Percentiles rank a stretch among this genome's conserved stretches.
These are phyloP conservation scores for Zosterops lateralis DNA, from an alignment of 2,113 vertebrate species.

Conservation along the genomic window DNA sequence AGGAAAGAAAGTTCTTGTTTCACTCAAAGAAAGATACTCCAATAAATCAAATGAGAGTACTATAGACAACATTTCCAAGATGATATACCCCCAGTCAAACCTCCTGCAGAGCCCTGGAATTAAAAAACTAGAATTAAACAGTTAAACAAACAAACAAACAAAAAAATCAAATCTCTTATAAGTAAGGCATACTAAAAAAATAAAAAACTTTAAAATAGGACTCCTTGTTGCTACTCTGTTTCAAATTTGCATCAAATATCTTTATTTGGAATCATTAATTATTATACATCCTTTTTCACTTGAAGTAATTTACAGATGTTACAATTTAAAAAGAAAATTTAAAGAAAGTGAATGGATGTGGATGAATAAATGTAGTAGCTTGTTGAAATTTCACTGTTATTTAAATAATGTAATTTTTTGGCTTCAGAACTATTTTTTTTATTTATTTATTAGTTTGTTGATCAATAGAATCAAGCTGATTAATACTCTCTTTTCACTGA, in stretches of 20 bases:
- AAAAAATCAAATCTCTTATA: not conserved
- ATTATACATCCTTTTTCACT: not conserved
- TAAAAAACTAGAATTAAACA: not conserved
- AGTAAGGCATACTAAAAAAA: not conserved
- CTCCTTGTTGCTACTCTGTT: not conserved
- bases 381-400: not conserved
- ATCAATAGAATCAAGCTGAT: not conserved
- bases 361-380: not conserved
- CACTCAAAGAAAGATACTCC: not conserved
- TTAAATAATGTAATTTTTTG: not conserved
- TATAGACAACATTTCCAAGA: not conserved
- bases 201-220: not conserved
- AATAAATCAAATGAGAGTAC: not conserved
- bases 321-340: not conserved
- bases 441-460: not conserved
- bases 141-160: not conserved
- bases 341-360: not conserved
- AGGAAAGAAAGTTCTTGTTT: not conserved
- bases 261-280: not conserved
- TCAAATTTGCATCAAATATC: not conserved
- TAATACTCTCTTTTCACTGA: not conserved
- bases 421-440: not conserved
- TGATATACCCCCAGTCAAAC: not conserved
- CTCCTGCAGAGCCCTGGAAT: not conserved
- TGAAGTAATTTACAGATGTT: not conserved